A percentile compares a stretch with the other conserved stretches of the same genome.
phyloP scores from a whole-genome alignment of 2,888 invertebrate species.

The Oscheius myriophilus region DNA sequence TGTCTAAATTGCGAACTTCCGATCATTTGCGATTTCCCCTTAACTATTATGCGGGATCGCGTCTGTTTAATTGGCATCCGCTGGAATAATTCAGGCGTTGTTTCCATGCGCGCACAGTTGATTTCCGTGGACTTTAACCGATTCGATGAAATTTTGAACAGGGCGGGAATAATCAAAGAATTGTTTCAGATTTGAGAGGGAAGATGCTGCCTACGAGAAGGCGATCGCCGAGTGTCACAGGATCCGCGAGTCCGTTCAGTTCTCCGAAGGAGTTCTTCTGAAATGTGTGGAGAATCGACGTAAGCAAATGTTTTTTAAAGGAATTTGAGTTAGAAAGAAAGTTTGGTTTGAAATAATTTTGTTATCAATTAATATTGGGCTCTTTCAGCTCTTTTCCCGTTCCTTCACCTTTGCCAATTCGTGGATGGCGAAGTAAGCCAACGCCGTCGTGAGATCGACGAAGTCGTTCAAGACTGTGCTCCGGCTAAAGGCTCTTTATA shows the following conservation, averaged over 20 bases:
- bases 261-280: conserved; percentile 61
- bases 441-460: conserved; percentile 48
- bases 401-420: conserved; percentile 63
- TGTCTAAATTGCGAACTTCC: too few species aligned
- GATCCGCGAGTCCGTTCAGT: conserved; percentile 48
- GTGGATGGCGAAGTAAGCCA: conserved; percentile 43
- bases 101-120: too few species aligned
- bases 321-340: neutral
- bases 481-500: conserved; percentile 49
- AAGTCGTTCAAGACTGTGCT: conserved; percentile 47
- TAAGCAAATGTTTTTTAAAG: too few species aligned
- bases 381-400: conserved; percentile 64
- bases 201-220: conserved; percentile 58
- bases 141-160: too few species aligned
- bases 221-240: conserved; percentile 62
- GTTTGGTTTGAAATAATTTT: neutral
- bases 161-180: neutral
- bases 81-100: too few species aligned
- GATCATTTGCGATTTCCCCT: too few species aligned
- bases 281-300: conserved; percentile 66
- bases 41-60: too few species aligned
- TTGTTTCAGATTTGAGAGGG: conserved; percentile 52
- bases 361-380: neutral
- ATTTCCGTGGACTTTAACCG: too few species aligned
- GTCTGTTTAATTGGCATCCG: too few species aligned